Evolutionary conservation across 1,140 invertebrate genomes (phyloP).

Genomic region (Magallana ariakensis): DNA sequence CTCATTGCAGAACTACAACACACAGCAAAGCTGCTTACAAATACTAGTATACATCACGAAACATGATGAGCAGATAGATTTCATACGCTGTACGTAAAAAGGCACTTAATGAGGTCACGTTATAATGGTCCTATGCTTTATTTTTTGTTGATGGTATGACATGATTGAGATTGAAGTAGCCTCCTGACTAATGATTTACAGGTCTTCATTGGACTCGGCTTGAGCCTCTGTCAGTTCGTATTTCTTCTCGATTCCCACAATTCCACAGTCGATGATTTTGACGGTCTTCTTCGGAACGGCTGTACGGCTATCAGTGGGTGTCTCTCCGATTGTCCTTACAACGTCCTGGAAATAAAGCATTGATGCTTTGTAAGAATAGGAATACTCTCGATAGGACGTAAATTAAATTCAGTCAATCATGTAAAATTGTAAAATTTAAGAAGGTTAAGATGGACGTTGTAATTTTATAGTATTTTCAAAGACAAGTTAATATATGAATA

Average conservation of each 20-base stretch:
- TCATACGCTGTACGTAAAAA: not conserved
- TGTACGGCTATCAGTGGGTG: conserved; percentile 47
- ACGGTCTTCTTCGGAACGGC: conserved; percentile 67
- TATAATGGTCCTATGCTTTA: not conserved
- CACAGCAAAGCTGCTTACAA: not conserved
- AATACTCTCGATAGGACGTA: too few species aligned
- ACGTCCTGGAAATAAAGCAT: conserved; percentile 62
- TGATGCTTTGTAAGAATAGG: not conserved
- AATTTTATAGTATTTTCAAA: too few species aligned
- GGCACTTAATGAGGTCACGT: not conserved
- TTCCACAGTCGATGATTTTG: conserved; percentile 66
- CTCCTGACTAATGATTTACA: conserved; percentile 21
- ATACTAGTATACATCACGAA: not conserved
- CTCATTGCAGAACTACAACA: not conserved
- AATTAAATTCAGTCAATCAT: too few species aligned
- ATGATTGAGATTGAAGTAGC: not conserved
- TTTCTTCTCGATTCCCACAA: conserved; percentile 65
- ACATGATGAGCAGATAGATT: not conserved
- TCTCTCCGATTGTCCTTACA: conserved; percentile 65
- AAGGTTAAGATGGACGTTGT: too few species aligned
- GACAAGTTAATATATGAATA: too few species aligned
- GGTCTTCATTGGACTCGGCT: conserved; percentile 58
- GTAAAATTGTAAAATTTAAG: too few species aligned
- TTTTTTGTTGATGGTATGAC: conserved; percentile 11
- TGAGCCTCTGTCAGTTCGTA: conserved; percentile 66